Base-by-base conservation (phyloP, 2,113 vertebrate genomes). In the Martes martes region DNA sequence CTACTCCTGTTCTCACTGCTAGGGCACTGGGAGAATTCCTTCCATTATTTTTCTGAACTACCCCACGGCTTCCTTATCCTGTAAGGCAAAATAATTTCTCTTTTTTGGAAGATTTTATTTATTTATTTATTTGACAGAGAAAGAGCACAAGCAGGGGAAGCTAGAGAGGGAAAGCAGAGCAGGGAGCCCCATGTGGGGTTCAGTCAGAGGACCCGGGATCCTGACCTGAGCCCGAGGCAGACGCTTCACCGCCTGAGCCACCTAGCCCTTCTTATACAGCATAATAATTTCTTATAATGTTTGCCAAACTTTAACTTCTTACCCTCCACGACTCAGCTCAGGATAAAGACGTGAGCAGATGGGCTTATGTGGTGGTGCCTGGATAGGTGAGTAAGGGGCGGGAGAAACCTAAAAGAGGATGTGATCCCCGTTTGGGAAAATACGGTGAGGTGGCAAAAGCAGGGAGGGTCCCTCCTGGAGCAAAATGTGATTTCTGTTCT, bases 191-290 rank as follows among this genome's bases (percentile, higher is more conserved):
- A 33, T 65, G 2, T 65, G 28, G 6, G 6, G 13, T 6, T 7
- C 2, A 4, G 31, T 65, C 28, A 2, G 2, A 65, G 28, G 63
- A 65, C 28, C 28, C 6, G 6, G 63, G 63, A 65, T 65, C 63
- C 31, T 65, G 63, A 65, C 63, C 63, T 65, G 28, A 65, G 63
- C 63, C 2, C 1, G 14, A 65, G 28, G 63, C 63, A 65, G 63
- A 65, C 0, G 11, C 28, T 65, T 31, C 13, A 31, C 63, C 2
- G 14, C 14, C 13, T 14, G 63, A 65, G 63, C 28, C 28, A 6
- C 6, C 28, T 5, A 31, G 11, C 11, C 4, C 1, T 28, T 14
- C 31, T 74, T 65, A 61, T 13, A 39, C 0, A 1, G 11, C 23
- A 63, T 19, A 33, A 45, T 28, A 50, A 63, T 55, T 76, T 63